phyloP scores from a whole-genome alignment of 2,797 vertebrate species.

The Cryptoprocta ferox region DNA sequence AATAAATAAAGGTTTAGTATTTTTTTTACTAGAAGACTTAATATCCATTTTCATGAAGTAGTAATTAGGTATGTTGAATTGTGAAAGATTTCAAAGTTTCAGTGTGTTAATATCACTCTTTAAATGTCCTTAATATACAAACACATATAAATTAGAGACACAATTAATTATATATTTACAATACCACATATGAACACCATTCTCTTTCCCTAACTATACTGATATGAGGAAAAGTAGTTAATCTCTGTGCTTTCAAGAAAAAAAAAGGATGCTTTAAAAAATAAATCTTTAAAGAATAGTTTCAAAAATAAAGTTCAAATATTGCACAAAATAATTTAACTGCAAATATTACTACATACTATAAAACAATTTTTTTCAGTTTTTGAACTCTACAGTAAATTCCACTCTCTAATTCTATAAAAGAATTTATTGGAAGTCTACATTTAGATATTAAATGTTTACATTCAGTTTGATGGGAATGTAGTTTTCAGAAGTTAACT shows the following conservation, averaged over 20 bases:
- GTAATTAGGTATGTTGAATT: conserved; percentile 47
- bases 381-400: conserved; percentile 82
- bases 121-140: conserved; percentile 72
- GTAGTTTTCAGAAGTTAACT: conserved; percentile 82
- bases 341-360: conserved; percentile 82
- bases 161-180: conserved; percentile 63
- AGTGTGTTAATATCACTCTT: conserved; percentile 58
- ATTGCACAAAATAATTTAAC: conserved; percentile 90
- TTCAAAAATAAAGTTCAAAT: conserved; percentile 84
- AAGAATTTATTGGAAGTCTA: conserved; percentile 83
- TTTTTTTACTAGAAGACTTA: conserved; percentile 61
- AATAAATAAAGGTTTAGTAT: conserved; percentile 38
- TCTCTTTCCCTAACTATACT: conserved; percentile 56
- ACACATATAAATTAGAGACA: conserved; percentile 74
- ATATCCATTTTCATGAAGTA: conserved; percentile 59
- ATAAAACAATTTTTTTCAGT: conserved; percentile 79
- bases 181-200: conserved; percentile 53
- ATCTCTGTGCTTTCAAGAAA: conserved; percentile 66
- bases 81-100: conserved; percentile 70
- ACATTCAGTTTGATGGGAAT: conserved; percentile 79
- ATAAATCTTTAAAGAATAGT: conserved; percentile 78
- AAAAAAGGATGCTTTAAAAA: conserved; percentile 68
- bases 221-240: conserved; percentile 65
- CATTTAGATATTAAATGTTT: conserved; percentile 82
- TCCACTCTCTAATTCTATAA: conserved; percentile 84